Evolutionary conservation across 2,888 invertebrate genomes (phyloP).

Genomic region (Agriotes lineatus): DNA sequence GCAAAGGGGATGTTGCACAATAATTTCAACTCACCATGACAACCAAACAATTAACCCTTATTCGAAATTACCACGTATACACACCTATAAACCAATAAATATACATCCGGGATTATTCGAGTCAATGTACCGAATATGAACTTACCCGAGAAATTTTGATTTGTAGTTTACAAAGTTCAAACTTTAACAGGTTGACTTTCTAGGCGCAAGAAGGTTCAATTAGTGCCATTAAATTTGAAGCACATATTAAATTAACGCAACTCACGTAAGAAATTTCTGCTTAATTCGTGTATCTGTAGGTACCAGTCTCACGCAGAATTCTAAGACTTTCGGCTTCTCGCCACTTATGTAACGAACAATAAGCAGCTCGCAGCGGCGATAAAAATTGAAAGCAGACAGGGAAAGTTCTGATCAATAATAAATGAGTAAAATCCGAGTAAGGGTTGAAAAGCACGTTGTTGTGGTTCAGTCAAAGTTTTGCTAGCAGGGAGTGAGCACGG

Average conservation of each 20-base stretch:
- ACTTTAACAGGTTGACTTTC: too few relatives aligned
- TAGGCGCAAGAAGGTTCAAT: too few relatives aligned
- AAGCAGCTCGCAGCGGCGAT: slow-evolving; percentile 30
- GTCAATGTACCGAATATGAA: too few relatives aligned
- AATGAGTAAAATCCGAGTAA: slow-evolving; percentile 61
- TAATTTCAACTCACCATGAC: slow-evolving; percentile 16
- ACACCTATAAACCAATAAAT: not conserved
- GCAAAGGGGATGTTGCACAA: not conserved
- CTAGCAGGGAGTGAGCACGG: slow-evolving; percentile 53
- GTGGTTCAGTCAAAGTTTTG: slow-evolving; percentile 61
- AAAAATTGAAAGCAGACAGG: slow-evolving; percentile 57
- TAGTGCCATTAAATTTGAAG: too few relatives aligned
- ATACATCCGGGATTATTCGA: not conserved
- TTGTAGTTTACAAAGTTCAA: too few relatives aligned
- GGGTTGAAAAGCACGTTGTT: slow-evolving; percentile 55
- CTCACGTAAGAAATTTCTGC: too few relatives aligned
- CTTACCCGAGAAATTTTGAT: too few relatives aligned
- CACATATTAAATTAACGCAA: too few relatives aligned
- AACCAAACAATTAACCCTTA: slow-evolving; percentile 12
- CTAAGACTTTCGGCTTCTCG: not conserved
- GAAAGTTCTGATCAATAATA: slow-evolving; percentile 65
- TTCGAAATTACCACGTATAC: slow-evolving; percentile 1
- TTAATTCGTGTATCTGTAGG: not conserved
- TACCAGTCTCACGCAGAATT: not conserved
- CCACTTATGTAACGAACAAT: slow-evolving; percentile 8